Evolutionary conservation across 2,888 invertebrate genomes (phyloP), one percentile per base, ranked within the genome.

Genomic region (Cetonia aurata): DNA sequence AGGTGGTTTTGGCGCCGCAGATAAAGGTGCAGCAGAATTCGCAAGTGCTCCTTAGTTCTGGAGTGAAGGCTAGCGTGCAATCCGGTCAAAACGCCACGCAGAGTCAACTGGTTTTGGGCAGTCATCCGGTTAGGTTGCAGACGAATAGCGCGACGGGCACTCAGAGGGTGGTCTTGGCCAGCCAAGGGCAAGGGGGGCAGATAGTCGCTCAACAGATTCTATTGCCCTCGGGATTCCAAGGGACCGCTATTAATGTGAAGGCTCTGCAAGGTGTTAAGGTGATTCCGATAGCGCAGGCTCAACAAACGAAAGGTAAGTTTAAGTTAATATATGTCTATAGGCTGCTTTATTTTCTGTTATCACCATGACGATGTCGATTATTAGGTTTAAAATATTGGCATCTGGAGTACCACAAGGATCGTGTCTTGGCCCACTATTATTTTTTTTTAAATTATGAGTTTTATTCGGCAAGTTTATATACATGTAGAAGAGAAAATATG

Each of bases 241-340:
- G 89, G 19, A 87, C 87, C 2, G 85, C 88, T 31, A 85, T 89
- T 69, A 89, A 89, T 79, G 85, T 90, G 15, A 90, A 90, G 80
- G 86, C 88, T 9, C 79, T 90, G 72, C 89, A 89, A 82, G 89
- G 88, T 9, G 85, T 90, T 69, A 90, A 90, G 81, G 89, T 90
- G 68, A 89, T 90, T 72, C 88, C 89, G 0, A 80, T 89, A 69
- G 83, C 86, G 19, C 85, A 86, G 75, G 82, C 85, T 68, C 84
- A 84, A 73, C 82, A 85, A 75, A 79, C 78, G 37, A 80, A 81
- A 80, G 81, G 81, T 81, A 78, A 80, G 76, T 31, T 71, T 15
- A 31, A 17, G 46, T 60, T 68, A 9, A 44, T 55, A 44, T n/a
- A 10, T 13, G 6, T 42, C 13, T 42, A n/a, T n/a, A 62, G 4